Conservation (phyloP, 2,888 invertebrate species). For the Rhogogaster chlorosoma region DNA sequence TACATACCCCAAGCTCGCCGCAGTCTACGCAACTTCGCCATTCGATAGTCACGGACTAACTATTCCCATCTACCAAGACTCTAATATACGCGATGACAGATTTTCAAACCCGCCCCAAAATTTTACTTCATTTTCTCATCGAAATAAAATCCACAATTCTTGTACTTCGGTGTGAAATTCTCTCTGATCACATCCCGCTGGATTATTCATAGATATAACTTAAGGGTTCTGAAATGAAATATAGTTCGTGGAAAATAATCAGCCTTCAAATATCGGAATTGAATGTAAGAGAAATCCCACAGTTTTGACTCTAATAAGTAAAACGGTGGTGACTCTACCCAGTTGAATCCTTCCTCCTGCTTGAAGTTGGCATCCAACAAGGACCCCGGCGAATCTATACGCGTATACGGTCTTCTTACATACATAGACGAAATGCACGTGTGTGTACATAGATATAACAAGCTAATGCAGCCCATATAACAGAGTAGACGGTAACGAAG, state of each 20-base stretch:
- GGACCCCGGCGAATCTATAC: too few relatives aligned
- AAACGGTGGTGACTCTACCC: too few relatives aligned
- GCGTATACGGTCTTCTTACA: not conserved
- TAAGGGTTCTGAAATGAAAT: too few relatives aligned
- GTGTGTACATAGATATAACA: not conserved
- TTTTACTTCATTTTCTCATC: not conserved
- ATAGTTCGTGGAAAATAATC: too few relatives aligned
- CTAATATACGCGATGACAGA: not conserved
- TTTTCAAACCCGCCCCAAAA: not conserved
- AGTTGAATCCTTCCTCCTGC: too few relatives aligned
- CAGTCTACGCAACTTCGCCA: slow-evolving; percentile 67
- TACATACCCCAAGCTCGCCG: not conserved
- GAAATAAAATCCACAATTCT: not conserved
- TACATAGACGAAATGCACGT: not conserved
- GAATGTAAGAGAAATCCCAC: too few relatives aligned
- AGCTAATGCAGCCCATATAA: not conserved
- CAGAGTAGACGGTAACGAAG: not conserved
- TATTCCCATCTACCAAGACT: not conserved
- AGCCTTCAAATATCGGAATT: too few relatives aligned
- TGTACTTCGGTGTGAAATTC: too few relatives aligned
- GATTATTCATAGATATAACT: too few relatives aligned
- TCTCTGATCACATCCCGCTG: not conserved
- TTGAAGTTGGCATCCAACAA: too few relatives aligned
- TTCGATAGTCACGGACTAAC: slow-evolving; percentile 1
- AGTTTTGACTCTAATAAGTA: too few relatives aligned